These are phyloP conservation scores for Callyntrura guangdongensis DNA, from an alignment of 2,888 invertebrate genomes.

Conservation along the genomic window DNA sequence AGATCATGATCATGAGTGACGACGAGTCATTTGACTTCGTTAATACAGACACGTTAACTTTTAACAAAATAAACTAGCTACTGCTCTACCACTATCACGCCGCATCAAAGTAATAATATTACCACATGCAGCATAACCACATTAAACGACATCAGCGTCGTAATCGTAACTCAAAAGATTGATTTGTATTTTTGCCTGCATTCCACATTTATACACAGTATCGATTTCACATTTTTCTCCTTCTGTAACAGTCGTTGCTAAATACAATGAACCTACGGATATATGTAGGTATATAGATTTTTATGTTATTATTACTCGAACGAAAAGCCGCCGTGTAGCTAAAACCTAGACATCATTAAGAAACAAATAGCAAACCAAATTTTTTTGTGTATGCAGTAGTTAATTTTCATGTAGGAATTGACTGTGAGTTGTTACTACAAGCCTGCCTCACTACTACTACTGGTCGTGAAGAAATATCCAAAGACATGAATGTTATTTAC, in stretches of 20 bases:
- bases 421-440: constrained; percentile 35
- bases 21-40: constrained; percentile 35
- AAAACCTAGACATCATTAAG: constrained; percentile 18
- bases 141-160: background rate
- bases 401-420: constrained; percentile 24
- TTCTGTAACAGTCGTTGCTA: background rate
- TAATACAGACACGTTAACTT: constrained; percentile 34
- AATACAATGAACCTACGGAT: constrained; percentile 9
- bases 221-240: background rate
- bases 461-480: background rate
- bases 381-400: background rate
- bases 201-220: background rate
- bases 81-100: background rate
- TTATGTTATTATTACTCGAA: constrained; percentile 31
- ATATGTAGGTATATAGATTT: background rate
- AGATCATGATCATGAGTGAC: constrained; percentile 28
- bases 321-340: constrained; percentile 7
- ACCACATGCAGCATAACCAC: background rate
- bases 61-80: constrained; percentile 39
- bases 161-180: background rate
- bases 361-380: constrained; percentile 19
- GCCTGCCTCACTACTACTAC: background rate
- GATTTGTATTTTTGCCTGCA: background rate
- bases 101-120: constrained; percentile 7
- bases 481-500: background rate